phyloP scores from a whole-genome alignment of 2,113 vertebrate genomes.

The Dipodomys spectabilis region DNA sequence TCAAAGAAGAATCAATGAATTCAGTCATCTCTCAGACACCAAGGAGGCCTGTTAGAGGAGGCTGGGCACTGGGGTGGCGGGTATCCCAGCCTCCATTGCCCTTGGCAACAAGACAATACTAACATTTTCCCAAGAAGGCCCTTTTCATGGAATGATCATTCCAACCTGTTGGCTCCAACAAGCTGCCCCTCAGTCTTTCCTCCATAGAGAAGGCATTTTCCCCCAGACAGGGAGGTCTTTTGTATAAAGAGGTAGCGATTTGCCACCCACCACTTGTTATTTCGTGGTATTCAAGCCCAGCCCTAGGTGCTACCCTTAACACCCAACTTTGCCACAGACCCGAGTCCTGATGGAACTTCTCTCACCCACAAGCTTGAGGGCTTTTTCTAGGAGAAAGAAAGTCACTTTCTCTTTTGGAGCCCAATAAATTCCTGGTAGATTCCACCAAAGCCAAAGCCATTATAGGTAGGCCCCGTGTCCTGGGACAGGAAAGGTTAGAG shows the following conservation, averaged over 20 bases:
- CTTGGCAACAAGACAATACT: constrained; percentile 68
- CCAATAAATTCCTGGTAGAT: constrained; percentile 24
- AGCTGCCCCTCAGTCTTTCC: constrained; percentile 66
- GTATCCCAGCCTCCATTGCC: constrained; percentile 64
- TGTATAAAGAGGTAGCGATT: constrained; percentile 66
- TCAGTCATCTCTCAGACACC: constrained; percentile 57
- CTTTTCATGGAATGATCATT: constrained; percentile 64
- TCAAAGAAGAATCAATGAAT: constrained; percentile 60
- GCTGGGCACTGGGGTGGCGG: constrained; percentile 67
- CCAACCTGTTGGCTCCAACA: constrained; percentile 61
- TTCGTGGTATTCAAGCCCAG: constrained; percentile 57
- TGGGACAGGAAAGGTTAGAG: neutral
- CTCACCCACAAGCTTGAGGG: constrained; percentile 32
- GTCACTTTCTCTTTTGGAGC: constrained; percentile 59
- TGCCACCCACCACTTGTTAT: constrained; percentile 39
- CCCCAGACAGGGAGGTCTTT: constrained; percentile 70
- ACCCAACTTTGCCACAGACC: constrained; percentile 33
- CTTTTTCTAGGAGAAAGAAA: constrained; percentile 62
- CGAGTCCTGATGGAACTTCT: neutral
- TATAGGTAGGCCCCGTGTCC: constrained; percentile 39
- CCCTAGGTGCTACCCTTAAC: constrained; percentile 60
- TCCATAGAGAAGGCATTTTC: constrained; percentile 47
- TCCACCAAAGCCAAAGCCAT: neutral
- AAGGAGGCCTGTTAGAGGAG: constrained; percentile 32
- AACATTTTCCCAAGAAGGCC: constrained; percentile 80